Conservation (phyloP, 2,888 invertebrate species). For the Gibbula magus region DNA sequence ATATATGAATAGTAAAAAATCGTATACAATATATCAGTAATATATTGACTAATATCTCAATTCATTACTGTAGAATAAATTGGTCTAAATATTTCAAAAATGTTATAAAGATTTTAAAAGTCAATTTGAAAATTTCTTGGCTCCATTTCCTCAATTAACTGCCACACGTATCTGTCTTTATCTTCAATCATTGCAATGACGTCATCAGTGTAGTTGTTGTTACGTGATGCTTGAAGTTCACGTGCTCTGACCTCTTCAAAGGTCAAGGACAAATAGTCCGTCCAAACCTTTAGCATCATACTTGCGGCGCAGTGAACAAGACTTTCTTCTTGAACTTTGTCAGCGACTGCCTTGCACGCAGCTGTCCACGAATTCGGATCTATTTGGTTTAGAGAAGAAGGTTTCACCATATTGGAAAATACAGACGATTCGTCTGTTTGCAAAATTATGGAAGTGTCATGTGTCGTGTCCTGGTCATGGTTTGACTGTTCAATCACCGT, state of each 20-base stretch:
- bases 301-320: slow-evolving; percentile 39
- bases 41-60: too few relatives aligned
- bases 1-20: too few relatives aligned
- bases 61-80: too few relatives aligned
- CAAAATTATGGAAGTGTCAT: too few relatives aligned
- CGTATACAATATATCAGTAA: too few relatives aligned
- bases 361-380: slow-evolving; percentile 21
- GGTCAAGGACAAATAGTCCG: slow-evolving; percentile 47
- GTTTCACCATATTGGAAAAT: too few relatives aligned
- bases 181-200: slow-evolving; percentile 57
- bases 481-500: neutral
- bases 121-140: slow-evolving; percentile 13
- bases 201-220: slow-evolving; percentile 43
- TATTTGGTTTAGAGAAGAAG: too few relatives aligned
- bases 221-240: slow-evolving; percentile 45
- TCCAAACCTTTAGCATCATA: slow-evolving; percentile 50
- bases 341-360: slow-evolving; percentile 35
- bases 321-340: slow-evolving; percentile 41
- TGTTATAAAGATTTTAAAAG: neutral
- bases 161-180: slow-evolving; percentile 56
- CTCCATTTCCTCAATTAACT: slow-evolving; percentile 52
- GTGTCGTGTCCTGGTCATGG: neutral
- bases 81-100: too few relatives aligned
- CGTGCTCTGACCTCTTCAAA: slow-evolving; percentile 43
- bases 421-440: too few relatives aligned